Evolutionary conservation across 2,797 vertebrate genomes (phyloP).

Genomic region (Rhinoraja longicauda): DNA sequence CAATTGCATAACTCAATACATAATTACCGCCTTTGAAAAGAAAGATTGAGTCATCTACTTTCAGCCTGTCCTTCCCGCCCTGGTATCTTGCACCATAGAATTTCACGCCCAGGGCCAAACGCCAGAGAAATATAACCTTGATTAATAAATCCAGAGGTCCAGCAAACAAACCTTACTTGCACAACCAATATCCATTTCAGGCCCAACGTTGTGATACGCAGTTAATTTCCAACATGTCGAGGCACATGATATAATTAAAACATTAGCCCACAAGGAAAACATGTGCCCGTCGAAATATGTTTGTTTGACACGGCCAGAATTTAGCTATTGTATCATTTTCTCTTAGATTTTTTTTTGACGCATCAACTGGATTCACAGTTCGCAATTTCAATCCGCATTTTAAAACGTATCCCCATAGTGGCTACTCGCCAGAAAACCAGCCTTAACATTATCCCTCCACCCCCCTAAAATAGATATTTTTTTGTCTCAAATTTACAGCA

Average conservation of each 20-base stretch:
- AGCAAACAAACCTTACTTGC: background rate
- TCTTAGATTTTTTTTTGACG: background rate
- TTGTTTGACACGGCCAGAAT: background rate
- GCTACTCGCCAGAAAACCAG: constrained; percentile 9
- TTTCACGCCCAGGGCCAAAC: background rate
- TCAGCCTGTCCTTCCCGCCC: background rate
- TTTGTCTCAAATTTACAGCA: background rate
- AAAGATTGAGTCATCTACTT: background rate
- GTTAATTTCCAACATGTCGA: background rate
- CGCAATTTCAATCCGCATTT: constrained; percentile 17
- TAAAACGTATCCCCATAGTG: background rate
- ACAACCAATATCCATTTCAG: background rate
- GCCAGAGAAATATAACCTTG: background rate
- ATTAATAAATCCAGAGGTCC: background rate
- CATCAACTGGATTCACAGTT: background rate
- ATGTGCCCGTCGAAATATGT: background rate
- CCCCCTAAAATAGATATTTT: background rate
- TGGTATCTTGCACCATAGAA: background rate
- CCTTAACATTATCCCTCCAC: background rate
- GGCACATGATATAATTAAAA: background rate
- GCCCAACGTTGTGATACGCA: background rate
- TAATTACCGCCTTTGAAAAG: constrained; percentile 3
- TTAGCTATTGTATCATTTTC: constrained; percentile 17
- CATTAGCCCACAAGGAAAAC: background rate
- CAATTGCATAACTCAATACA: background rate